Evolutionary conservation across 2,797 vertebrate species (phyloP), one percentile per base, ranked within the genome.

Genomic region (Acanthurus lineatus): DNA sequence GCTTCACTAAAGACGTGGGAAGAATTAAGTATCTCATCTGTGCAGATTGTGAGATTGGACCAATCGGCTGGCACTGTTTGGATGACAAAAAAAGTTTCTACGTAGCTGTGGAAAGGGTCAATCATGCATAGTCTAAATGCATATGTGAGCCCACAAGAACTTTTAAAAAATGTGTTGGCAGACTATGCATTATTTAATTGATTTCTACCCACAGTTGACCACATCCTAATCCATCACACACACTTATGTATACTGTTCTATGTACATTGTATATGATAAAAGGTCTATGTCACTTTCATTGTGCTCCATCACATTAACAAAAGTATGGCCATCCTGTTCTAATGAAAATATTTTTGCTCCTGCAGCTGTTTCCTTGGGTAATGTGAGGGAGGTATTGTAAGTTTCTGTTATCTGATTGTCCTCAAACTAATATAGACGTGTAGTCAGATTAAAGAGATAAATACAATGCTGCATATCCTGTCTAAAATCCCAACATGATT

Each of bases 41-140:
- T 73, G 98, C 98, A 12, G 98, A 99, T 95, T 99, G 98, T 94
- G 98, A 99, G 94, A 97, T 98, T 16, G 98, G 98, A 89, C 98
- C 98, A 28, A 99, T 99, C 58, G 98, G 98, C 79, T 99, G 98
- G 98, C 98, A 99, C 92, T 96, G 95, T 93, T 94, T 99, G 28
- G 98, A 99, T 76, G 98, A 99, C 92, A 97, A 97, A 92, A 97
- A 94, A 88, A 96, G 96, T 89, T 99, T 96, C 94, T 99, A 97
- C 28, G 94, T 99, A 42, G 97, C 98, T 38, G 80, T 99, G 95
- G 97, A 98, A 75, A 94, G 98, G 20, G 98, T 99, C 67, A 95
- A 96, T 77, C 97, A 99, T 63, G 96, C 95, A 83, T 99, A 94
- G 66, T 91, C 88, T 47, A 42, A n/a, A 54, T 57, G 54, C 75